These are phyloP conservation scores for Notolepis coatsorum DNA, from an alignment of 2,797 vertebrate genomes.

Conservation along the genomic window DNA sequence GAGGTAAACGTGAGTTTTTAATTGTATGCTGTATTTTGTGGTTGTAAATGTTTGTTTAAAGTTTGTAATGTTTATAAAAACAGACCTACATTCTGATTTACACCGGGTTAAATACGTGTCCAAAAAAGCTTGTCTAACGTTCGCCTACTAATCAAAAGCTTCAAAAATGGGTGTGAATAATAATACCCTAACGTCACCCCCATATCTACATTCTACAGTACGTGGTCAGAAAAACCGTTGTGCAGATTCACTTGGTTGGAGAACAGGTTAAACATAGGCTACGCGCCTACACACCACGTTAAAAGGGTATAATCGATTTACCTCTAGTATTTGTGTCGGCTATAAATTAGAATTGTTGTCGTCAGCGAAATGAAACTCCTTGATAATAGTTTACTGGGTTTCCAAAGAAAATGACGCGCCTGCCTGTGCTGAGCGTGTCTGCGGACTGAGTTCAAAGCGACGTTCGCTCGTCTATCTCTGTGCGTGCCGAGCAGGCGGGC, in stretches of 20 bases:
- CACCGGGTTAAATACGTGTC: no score
- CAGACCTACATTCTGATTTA: no score
- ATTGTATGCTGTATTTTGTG: no score
- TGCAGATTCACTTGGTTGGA: no score
- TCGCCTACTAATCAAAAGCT: no score
- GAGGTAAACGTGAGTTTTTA: no score
- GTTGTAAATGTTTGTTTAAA: no score
- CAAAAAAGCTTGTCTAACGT: no score
- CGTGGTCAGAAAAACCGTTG: background rate
- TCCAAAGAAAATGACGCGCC: no score
- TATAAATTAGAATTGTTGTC: background rate
- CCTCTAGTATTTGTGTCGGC: background rate
- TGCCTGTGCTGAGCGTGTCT: background rate
- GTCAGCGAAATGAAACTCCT: background rate
- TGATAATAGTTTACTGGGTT: no score
- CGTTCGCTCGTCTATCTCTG: background rate
- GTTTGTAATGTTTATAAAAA: no score
- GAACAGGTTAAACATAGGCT: background rate
- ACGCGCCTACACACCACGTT: background rate
- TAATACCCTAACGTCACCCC: background rate
- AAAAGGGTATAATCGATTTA: background rate
- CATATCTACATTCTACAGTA: background rate
- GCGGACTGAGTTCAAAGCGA: background rate
- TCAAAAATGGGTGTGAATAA: no score
- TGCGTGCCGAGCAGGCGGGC: constrained; percentile 26